These are phyloP conservation scores for Pteropus alecto DNA, from an alignment of 2,113 vertebrate genomes.

Conservation along the genomic window DNA sequence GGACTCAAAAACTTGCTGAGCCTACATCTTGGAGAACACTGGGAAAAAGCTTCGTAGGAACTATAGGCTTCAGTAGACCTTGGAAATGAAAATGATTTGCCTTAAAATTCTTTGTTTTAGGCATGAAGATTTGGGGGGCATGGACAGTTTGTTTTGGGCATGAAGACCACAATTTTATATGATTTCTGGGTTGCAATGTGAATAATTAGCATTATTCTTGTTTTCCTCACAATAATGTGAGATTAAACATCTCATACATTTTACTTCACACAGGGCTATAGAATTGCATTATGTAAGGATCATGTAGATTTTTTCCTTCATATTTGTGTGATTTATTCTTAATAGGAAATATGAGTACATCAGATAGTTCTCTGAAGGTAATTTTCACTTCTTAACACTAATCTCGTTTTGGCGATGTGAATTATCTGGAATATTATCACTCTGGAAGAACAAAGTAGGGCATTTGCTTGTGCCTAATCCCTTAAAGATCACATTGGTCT, in stretches of 20 bases:
- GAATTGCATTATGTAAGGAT: neutral
- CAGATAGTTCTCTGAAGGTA: neutral
- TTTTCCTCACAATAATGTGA: neutral
- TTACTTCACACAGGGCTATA: neutral
- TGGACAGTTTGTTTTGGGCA: neutral
- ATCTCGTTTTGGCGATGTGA: neutral
- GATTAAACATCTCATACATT: neutral
- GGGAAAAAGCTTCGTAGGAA: neutral
- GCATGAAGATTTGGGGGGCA: too few relatives aligned
- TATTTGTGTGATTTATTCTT: neutral
- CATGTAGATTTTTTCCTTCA: neutral
- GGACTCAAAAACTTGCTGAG: neutral
- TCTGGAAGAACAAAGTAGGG: neutral
- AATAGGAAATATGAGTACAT: conserved; percentile 10
- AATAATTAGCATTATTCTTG: neutral
- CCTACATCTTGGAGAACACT: neutral
- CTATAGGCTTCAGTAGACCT: neutral
- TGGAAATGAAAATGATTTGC: neutral
- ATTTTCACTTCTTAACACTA: neutral
- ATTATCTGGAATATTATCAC: conserved; percentile 5
- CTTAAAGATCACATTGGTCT: neutral
- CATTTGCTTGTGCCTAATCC: neutral
- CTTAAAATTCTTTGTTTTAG: neutral
- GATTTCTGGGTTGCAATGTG: neutral
- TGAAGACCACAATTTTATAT: neutral